A percentile compares a stretch with the other conserved stretches of the same genome.
Evolutionary conservation across 2,797 vertebrate genomes (phyloP).

Genomic region (Sciurus vulgaris): DNA sequence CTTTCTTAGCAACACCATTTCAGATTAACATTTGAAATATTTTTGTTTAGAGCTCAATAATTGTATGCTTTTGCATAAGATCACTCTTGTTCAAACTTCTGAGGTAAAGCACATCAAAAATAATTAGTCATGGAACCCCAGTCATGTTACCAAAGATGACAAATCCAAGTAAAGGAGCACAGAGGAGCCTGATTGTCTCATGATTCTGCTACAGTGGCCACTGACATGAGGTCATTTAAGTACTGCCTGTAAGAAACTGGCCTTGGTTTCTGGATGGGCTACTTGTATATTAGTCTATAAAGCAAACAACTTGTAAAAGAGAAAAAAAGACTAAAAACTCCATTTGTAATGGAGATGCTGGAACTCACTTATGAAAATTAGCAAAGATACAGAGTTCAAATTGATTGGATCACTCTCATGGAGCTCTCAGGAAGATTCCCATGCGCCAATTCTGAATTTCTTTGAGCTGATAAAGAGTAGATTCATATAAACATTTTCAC

Average conservation of each 20-base stretch:
- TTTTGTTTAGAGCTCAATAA: neutral
- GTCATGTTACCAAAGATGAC: neutral
- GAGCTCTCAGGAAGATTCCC: neutral
- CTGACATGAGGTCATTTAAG: neutral
- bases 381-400: neutral
- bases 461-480: neutral
- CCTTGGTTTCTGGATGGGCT: neutral
- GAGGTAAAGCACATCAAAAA: neutral
- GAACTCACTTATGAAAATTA: constrained; percentile 44
- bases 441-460: neutral
- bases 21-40: neutral
- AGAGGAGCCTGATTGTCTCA: neutral
- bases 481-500: neutral
- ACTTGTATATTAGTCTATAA: neutral
- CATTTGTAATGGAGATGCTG: constrained; percentile 1
- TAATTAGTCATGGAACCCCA: neutral
- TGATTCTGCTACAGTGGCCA: neutral
- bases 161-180: neutral
- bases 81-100: neutral
- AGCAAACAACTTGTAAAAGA: neutral
- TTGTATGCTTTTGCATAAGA: neutral
- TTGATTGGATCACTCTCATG: neutral
- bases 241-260: neutral
- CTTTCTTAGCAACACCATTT: neutral
- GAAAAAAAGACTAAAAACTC: constrained; percentile 2